Conservation (phyloP, 2,797 vertebrate genomes). For the Kryptopterus vitreolus region DNA sequence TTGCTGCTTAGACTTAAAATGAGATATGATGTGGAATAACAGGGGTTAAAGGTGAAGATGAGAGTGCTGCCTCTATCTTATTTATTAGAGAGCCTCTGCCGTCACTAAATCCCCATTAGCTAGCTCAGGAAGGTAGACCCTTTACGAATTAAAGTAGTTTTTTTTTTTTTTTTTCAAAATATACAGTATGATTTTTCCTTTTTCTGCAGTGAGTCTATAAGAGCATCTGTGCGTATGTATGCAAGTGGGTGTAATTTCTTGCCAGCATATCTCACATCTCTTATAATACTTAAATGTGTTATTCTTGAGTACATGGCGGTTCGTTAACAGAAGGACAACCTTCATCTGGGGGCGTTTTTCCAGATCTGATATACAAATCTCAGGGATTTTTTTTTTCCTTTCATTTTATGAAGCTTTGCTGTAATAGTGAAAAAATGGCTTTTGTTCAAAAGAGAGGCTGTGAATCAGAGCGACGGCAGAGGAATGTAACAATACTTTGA, state of each 20-base stretch:
- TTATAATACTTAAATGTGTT: slow-evolving; percentile 33
- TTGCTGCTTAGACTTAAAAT: slow-evolving; percentile 15
- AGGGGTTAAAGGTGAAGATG: slow-evolving; percentile 41
- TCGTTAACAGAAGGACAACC: slow-evolving; percentile 42
- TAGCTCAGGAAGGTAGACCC: slow-evolving; percentile 14
- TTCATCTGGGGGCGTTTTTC: slow-evolving; percentile 32
- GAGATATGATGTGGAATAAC: slow-evolving; percentile 35
- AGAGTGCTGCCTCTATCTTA: slow-evolving; percentile 7
- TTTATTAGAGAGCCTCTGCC: neutral
- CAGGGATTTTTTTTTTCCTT: neutral
- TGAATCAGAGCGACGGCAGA: slow-evolving; percentile 24
- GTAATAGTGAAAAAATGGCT: slow-evolving; percentile 20
- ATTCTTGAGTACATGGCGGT: slow-evolving; percentile 46
- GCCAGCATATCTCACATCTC: slow-evolving; percentile 35
- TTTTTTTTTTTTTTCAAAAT: slow-evolving; percentile 46
- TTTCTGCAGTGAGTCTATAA: slow-evolving; percentile 38
- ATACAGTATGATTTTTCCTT: slow-evolving; percentile 56
- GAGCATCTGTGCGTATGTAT: slow-evolving; percentile 23
- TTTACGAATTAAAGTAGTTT: slow-evolving; percentile 31
- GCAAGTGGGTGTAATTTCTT: slow-evolving; percentile 36
- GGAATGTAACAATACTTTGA: slow-evolving; percentile 22
- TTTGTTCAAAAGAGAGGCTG: slow-evolving; percentile 25
- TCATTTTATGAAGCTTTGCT: slow-evolving; percentile 18
- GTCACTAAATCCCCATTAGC: slow-evolving; percentile 42
- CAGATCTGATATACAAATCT: slow-evolving; percentile 6